phyloP scores from a whole-genome alignment of 2,888 invertebrate species.

The Sylvicola fuscatus region DNA sequence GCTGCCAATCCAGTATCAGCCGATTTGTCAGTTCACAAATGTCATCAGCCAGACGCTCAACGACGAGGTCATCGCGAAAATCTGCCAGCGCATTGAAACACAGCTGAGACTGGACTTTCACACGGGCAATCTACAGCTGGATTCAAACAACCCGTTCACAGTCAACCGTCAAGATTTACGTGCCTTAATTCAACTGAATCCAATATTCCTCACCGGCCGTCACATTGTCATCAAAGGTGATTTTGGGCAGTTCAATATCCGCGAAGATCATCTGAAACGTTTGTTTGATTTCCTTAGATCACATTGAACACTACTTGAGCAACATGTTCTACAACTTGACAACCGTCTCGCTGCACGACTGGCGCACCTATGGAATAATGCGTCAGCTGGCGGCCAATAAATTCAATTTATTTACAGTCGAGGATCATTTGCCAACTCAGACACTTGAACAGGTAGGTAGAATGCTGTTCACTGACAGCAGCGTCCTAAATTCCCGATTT shows the following conservation, averaged over 20 bases:
- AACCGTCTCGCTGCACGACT: constrained; percentile 91
- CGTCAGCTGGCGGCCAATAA: constrained; percentile 74
- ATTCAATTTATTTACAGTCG: constrained; percentile 59
- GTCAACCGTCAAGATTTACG: constrained; percentile 36
- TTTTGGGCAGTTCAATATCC: too few species aligned
- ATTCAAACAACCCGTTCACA: constrained; percentile 12
- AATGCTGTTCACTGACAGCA: constrained; percentile 1
- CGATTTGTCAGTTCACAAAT: constrained; percentile 5
- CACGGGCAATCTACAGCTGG: constrained; percentile 56
- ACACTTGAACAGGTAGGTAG: constrained; percentile 64
- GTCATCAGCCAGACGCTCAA: constrained; percentile 17
- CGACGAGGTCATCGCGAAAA: constrained; percentile 38
- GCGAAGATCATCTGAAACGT: too few species aligned
- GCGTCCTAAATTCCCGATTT: not conserved
- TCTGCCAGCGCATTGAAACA: constrained; percentile 79
- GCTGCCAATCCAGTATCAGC: not conserved
- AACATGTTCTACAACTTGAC: constrained; percentile 93
- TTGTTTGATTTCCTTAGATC: too few species aligned
- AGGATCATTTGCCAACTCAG: constrained; percentile 88
- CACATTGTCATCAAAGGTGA: constrained; percentile 42
- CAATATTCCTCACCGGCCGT: constrained; percentile 31
- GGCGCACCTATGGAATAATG: constrained; percentile 97
- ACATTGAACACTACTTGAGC: constrained; percentile 78
- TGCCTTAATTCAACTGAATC: constrained; percentile 34
- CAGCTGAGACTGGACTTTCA: constrained; percentile 84